A percentile compares a stretch with the other conserved stretches of the same genome.
These are phyloP conservation scores for Meandrusa payeni DNA, from an alignment of 2,888 invertebrate species.

Conservation along the genomic window DNA sequence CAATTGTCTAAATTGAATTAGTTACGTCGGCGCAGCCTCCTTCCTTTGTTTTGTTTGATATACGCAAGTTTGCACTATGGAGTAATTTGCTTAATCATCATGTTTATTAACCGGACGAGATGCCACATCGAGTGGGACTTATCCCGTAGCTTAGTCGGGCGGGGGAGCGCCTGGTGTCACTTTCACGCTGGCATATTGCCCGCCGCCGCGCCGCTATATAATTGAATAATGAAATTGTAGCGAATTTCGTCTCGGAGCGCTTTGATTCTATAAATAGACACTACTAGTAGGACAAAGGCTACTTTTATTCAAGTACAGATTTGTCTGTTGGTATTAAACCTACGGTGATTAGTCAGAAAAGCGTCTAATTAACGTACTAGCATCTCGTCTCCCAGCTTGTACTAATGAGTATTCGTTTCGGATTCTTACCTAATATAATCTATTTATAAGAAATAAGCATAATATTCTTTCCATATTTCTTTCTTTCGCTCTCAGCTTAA, in stretches of 20 bases:
- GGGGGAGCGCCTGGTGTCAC: slow-evolving; percentile 50
- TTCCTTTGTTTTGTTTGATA: slow-evolving; percentile 55
- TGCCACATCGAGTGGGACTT: slow-evolving; percentile 43
- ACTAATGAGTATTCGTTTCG: too few relatives aligned
- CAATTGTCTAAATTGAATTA: slow-evolving; percentile 61
- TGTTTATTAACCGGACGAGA: slow-evolving; percentile 54
- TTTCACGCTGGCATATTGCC: slow-evolving; percentile 61
- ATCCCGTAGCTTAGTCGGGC: slow-evolving; percentile 41
- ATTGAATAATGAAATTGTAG: slow-evolving; percentile 68
- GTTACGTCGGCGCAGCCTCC: slow-evolving; percentile 32
- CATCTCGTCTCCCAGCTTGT: too few relatives aligned
- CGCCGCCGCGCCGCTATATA: slow-evolving; percentile 53
- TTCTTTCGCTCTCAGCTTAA: too few relatives aligned
- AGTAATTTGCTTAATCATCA: slow-evolving; percentile 53
- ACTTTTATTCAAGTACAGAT: too few relatives aligned
- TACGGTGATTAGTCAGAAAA: too few relatives aligned
- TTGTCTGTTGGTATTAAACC: too few relatives aligned
- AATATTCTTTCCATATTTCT: too few relatives aligned
- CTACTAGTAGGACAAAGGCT: too few relatives aligned
- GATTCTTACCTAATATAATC: too few relatives aligned
- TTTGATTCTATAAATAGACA: slow-evolving; percentile 40
- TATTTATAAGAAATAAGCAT: too few relatives aligned
- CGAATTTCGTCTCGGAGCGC: slow-evolving; percentile 47
- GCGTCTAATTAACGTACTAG: too few relatives aligned
- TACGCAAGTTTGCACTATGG: slow-evolving; percentile 51